Percentiles rank a stretch among this genome's conserved stretches.
Evolutionary conservation across 2,888 invertebrate species (phyloP).

Genomic region (Acleris literana): DNA sequence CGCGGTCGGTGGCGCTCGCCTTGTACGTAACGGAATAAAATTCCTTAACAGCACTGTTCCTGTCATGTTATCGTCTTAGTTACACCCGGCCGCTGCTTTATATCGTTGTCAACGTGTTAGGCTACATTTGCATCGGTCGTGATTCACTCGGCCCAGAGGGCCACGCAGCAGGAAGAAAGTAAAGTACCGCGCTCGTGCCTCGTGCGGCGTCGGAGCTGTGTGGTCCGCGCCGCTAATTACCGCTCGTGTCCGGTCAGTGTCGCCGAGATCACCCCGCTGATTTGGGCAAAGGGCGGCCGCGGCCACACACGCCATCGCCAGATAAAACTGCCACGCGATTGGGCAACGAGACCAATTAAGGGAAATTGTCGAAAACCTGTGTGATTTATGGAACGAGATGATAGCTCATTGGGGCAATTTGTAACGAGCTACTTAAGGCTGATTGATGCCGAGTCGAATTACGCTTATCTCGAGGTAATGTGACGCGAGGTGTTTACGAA

Average conservation of each 20-base stretch:
- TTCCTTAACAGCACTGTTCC: conserved; percentile 61
- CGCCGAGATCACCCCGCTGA: conserved; percentile 64
- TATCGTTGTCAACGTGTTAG: conserved; percentile 54
- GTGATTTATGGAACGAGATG: conserved; percentile 64
- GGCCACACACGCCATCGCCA: conserved; percentile 51
- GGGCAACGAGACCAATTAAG: conserved; percentile 72
- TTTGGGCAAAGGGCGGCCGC: conserved; percentile 58
- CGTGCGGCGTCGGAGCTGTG: conserved; percentile 50
- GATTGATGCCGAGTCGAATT: conserved; percentile 32
- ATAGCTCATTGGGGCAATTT: conserved; percentile 63
- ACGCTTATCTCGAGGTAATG: conserved; percentile 23
- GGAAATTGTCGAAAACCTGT: conserved; percentile 67
- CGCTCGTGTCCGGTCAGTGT: conserved; percentile 57
- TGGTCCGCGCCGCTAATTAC: conserved; percentile 69
- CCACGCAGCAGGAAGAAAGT: conserved; percentile 53
- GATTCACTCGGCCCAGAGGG: conserved; percentile 64
- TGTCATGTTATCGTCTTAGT: conserved; percentile 67
- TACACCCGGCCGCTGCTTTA: conserved; percentile 63
- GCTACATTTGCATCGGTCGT: conserved; percentile 45
- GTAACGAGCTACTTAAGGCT: conserved; percentile 44
- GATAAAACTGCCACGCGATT: conserved; percentile 58
- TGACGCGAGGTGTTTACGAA: conserved; percentile 17
- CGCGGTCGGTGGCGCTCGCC: conserved; percentile 45
- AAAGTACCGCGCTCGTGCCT: conserved; percentile 49
- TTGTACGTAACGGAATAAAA: conserved; percentile 64